Base-by-base conservation (phyloP, 2,113 vertebrate genomes). In the Lycaon pictus region DNA sequence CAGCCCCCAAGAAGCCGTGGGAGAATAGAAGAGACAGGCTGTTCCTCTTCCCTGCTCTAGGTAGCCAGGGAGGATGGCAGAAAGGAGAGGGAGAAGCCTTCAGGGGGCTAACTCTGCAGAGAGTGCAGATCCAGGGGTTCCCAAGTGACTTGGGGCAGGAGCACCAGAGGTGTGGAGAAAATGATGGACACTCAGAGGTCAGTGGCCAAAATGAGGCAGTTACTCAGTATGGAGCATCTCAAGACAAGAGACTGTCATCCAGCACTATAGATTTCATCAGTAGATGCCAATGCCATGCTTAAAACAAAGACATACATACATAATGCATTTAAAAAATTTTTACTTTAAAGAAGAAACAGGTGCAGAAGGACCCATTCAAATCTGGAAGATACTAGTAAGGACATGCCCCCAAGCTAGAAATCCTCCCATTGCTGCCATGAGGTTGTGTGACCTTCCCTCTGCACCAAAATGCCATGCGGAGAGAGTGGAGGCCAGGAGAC, bases 1-100 rank as follows among this genome's bases (percentile, higher is more conserved):
- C 12, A 12, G 1, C 3, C 11, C 20, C 48, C 63, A 11, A 43
- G 20, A 85, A 8, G 12, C 0, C 9, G 15, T 11, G 7, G 17
- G 6, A 82, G 13, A 37, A 37, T 0, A 55, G 9, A 86, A 56
- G 3, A 25, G 12, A 3, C 0, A 29, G 48, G 13, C 11, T 62
- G 5, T 0, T 43, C 0, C 8, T 88, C 25, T 27, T 43, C 20
- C 23, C 11, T 79, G 51, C 10, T 79, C 17, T 9, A 58, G 35
- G 12, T 15, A 22, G 20, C 3, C 25, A 51, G 1, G 4, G 27
- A n/a, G 1, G 29, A n/a, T 84, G 2, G 12, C 27, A 93, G 15
- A 7, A 13, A 25, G 12, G 15, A 65, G 25, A 27, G 19, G 25
- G 22, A 65, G 8, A 43, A 1, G 0, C 3, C 9, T 13, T 23